Base-by-base conservation (phyloP, 2,888 invertebrate species). In the Drosophila colorata region DNA sequence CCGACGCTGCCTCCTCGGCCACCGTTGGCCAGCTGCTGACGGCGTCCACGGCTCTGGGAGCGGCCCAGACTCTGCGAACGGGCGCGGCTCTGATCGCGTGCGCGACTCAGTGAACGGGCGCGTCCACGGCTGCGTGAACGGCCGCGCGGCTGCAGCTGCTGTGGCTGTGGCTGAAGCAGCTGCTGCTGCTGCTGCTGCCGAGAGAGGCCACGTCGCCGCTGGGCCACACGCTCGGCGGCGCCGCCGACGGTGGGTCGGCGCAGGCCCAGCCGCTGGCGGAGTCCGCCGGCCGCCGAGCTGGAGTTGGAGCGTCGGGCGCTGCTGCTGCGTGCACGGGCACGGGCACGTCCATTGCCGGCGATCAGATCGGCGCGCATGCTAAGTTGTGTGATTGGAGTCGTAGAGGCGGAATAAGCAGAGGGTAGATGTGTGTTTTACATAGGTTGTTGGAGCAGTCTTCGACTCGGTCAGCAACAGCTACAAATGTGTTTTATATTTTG, bases 311-410 rank as follows among this genome's bases (percentile, higher is more conserved):
- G 91, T 76, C 89, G 90, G 55, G 80, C 48, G 59, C 63, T 69
- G 63, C 74, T 69, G 69, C 69, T 55, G 69, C 63, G 33, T 78
- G 37, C 77, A 31, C 76, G 74, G 51, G 77, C 44, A 31, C 55
- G 55, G 51, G 77, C 44, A 31, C 55, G 55, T 60, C 55, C 81
- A 58, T 25, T 80, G 41, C 58, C 79, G 53, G 85, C 74, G 66
- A 92, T 80, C 63, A 91, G 82, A 87, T 92, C 92, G 69, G 92
- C 92, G 77, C 92, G 91, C 92, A 92, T 92, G 86, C 92, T 92
- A 88, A 86, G 33, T 80, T 80, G 38, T 67, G 18, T 71, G 48
- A 61, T 80, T 74, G 55, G 53, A 59, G 74, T 75, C 63, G 60
- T 66, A 66, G 65, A 71, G 68, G 66, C 80, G 79, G 61, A 76